phyloP scores from a whole-genome alignment of 2,888 invertebrate species.

The Thalpophila matura region DNA sequence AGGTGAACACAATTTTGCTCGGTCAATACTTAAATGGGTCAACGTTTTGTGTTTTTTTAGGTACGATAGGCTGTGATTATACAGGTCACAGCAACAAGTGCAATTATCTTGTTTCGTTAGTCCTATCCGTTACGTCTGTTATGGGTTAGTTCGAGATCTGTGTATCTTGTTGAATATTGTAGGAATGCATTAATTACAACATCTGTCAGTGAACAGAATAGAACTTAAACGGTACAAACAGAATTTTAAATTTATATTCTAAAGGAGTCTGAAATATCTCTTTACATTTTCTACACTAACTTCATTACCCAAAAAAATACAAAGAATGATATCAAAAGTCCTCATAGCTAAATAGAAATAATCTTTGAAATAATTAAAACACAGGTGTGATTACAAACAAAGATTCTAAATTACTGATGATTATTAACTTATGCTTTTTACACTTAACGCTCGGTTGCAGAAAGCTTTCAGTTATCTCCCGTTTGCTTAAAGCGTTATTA shows the following conservation, averaged over 20 bases:
- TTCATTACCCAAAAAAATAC: too few species aligned
- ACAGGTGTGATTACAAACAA: too few species aligned
- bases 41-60: conserved; percentile 48
- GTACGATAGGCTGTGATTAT: conserved; percentile 32
- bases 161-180: conserved; percentile 25
- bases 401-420: too few species aligned
- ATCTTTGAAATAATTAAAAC: too few species aligned
- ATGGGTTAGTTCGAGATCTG: conserved; percentile 13
- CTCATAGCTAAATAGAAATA: too few species aligned
- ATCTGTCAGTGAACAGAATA: conserved; percentile 9
- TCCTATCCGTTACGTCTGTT: conserved; percentile 23
- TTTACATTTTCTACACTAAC: too few species aligned
- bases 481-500: too few species aligned
- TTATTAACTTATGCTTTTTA: too few species aligned
- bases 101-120: conserved; percentile 40
- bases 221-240: conserved; percentile 4
- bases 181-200: conserved; percentile 12
- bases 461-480: too few species aligned
- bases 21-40: conserved; percentile 58
- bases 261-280: background rate
- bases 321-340: too few species aligned
- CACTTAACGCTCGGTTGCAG: too few species aligned
- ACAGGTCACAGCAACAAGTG: conserved; percentile 55
- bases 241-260: conserved; percentile 11
- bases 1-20: conserved; percentile 34